These are phyloP conservation scores for Microtus pennsylvanicus DNA, from an alignment of 2,113 vertebrate species.

Conservation along the genomic window DNA sequence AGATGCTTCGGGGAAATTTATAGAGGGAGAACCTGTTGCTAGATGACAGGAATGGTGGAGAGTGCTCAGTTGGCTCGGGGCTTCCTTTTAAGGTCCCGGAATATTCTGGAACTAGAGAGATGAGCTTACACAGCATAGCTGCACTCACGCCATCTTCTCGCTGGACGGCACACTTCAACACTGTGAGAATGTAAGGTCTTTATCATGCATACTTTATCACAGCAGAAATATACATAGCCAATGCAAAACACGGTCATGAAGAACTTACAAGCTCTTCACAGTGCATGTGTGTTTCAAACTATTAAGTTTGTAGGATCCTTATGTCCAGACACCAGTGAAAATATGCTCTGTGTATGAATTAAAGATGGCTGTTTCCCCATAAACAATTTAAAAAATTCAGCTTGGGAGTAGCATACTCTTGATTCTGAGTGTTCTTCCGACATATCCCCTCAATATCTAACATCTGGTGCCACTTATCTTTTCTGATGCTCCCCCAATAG, in stretches of 20 bases:
- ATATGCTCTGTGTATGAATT: not conserved
- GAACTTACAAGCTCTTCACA: constrained; percentile 40
- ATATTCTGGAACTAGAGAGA: not conserved
- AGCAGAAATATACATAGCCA: not conserved
- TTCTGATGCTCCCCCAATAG: not conserved
- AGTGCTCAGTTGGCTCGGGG: not conserved
- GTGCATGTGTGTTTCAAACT: not conserved
- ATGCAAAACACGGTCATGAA: not conserved
- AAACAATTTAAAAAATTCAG: constrained; percentile 6
- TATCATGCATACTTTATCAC: not conserved
- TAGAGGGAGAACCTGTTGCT: not conserved
- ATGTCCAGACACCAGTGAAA: not conserved
- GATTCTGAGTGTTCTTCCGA: constrained; percentile 20
- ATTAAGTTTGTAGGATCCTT: not conserved
- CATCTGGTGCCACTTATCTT: not conserved
- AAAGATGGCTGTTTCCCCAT: not conserved
- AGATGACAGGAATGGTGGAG: not conserved
- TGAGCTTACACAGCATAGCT: not conserved
- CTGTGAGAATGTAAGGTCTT: not conserved
- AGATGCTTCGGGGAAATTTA: not conserved
- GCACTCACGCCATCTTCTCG: not conserved
- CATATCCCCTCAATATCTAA: constrained; percentile 8
- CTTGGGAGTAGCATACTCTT: constrained; percentile 5
- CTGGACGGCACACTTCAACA: not conserved
- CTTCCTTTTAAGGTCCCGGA: not conserved